A percentile compares a stretch with the other conserved stretches of the same genome.
phyloP scores from a whole-genome alignment of 2,113 vertebrate species.

The Zosterops hypoxanthus region DNA sequence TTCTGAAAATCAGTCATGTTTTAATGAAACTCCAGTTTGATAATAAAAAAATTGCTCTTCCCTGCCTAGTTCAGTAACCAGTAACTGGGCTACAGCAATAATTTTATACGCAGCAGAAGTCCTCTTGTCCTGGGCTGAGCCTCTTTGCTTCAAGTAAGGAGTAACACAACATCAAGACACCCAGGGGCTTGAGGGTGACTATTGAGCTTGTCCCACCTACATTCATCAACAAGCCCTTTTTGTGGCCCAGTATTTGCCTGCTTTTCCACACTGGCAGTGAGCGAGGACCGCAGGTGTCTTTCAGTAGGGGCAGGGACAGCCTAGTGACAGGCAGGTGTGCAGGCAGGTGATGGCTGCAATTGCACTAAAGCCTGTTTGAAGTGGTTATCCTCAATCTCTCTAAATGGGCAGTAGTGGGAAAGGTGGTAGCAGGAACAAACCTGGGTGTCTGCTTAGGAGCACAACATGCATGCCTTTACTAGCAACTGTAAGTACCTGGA shows the following conservation, averaged over 20 bases:
- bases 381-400: not conserved
- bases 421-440: not conserved
- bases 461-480: accelerated
- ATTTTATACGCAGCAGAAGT: not conserved
- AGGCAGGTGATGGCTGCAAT: not conserved
- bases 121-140: not conserved
- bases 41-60: not conserved
- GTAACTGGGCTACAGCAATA: not conserved
- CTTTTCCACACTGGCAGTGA: not conserved
- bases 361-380: not conserved
- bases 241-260: not conserved
- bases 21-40: not conserved
- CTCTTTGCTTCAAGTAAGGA: not conserved
- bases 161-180: not conserved
- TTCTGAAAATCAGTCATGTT: not conserved
- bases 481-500: not conserved
- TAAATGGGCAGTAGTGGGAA: not conserved
- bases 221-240: not conserved
- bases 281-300: accelerated
- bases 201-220: not conserved
- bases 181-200: not conserved
- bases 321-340: not conserved
- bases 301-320: not conserved
- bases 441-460: not conserved
- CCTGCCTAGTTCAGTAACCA: not conserved